Evolutionary conservation across 2,888 invertebrate genomes (phyloP).

Genomic region (Didymodactylos carnosus): DNA sequence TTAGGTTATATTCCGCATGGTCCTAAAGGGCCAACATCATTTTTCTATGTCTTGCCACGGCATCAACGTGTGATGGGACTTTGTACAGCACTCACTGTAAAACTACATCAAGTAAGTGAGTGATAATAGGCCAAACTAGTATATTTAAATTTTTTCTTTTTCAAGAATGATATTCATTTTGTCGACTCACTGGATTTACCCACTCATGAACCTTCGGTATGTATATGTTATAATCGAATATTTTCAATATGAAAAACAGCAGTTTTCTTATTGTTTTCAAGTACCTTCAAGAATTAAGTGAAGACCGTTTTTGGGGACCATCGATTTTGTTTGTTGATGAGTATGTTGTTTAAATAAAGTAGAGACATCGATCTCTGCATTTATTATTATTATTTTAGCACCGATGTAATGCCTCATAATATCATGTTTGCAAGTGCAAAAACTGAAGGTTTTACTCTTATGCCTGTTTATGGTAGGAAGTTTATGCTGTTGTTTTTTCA

Average conservation of each 20-base stretch:
- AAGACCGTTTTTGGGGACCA: conserved; percentile 76
- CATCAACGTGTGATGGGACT: conserved; percentile 56
- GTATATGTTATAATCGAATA: conserved; percentile 13
- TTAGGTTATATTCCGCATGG: conserved; percentile 60
- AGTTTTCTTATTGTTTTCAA: conserved; percentile 20
- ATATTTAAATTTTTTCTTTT: not conserved
- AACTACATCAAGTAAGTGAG: conserved; percentile 50
- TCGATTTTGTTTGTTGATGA: conserved; percentile 78
- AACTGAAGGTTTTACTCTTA: conserved; percentile 65
- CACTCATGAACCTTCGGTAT: conserved; percentile 47
- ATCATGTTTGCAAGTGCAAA: conserved; percentile 58
- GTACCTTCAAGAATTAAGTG: conserved; percentile 58
- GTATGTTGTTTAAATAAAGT: conserved; percentile 39
- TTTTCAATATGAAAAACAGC: not conserved
- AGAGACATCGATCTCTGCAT: not conserved
- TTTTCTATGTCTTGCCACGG: conserved; percentile 80
- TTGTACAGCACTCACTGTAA: conserved; percentile 60
- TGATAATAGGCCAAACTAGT: not conserved
- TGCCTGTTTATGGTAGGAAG: conserved; percentile 56
- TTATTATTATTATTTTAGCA: conserved; percentile 38
- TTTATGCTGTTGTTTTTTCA: not conserved
- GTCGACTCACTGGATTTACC: conserved; percentile 63
- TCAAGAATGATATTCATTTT: conserved; percentile 70
- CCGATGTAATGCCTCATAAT: conserved; percentile 66
- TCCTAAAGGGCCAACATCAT: conserved; percentile 66